Percentiles rank a stretch among this genome's conserved stretches.
Evolutionary conservation across 92 coral and sea anemone genomes (phyloP).

Genomic region (Porites lobata): DNA sequence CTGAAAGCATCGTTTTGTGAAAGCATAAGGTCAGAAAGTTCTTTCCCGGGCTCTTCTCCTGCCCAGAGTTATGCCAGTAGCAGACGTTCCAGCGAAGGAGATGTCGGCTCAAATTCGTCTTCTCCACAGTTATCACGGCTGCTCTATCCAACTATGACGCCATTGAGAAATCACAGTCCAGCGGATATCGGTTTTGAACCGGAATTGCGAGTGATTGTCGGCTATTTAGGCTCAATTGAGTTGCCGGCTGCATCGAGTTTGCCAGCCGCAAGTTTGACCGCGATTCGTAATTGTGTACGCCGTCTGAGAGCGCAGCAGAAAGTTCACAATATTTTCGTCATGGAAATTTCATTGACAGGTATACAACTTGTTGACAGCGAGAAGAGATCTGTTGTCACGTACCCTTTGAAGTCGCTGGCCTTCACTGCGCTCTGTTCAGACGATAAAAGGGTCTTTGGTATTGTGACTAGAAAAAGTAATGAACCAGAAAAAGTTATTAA

Average conservation of each 20-base stretch:
- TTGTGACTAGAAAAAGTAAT: conserved; percentile 85
- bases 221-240: conserved; percentile 96
- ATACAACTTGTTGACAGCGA: conserved; percentile 76
- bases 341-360: conserved; percentile 86
- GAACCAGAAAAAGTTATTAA: conserved; percentile 41
- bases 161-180: conserved; percentile 24
- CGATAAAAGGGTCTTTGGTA: conserved; percentile 91
- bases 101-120: conserved; percentile 50
- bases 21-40: conserved; percentile 73
- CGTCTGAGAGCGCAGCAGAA: conserved; percentile 90
- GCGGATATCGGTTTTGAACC: conserved; percentile 56
- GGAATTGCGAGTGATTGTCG: conserved; percentile 79
- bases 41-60: conserved; percentile 67
- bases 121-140: conserved; percentile 57
- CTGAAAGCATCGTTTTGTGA: conserved; percentile 88
- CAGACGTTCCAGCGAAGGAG: conserved; percentile 72
- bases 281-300: conserved; percentile 90
- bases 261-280: conserved; percentile 80
- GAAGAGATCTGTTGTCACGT: conserved; percentile 81
- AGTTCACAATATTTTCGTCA: conserved; percentile 74
- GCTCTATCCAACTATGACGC: conserved; percentile 67
- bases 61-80: conserved; percentile 61
- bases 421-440: conserved; percentile 95
- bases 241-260: conserved; percentile 84
- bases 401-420: conserved; percentile 86